Evolutionary conservation across 2,888 invertebrate genomes (phyloP), one percentile per base, ranked within the genome.

Genomic region (Machimus atricapillus): DNA sequence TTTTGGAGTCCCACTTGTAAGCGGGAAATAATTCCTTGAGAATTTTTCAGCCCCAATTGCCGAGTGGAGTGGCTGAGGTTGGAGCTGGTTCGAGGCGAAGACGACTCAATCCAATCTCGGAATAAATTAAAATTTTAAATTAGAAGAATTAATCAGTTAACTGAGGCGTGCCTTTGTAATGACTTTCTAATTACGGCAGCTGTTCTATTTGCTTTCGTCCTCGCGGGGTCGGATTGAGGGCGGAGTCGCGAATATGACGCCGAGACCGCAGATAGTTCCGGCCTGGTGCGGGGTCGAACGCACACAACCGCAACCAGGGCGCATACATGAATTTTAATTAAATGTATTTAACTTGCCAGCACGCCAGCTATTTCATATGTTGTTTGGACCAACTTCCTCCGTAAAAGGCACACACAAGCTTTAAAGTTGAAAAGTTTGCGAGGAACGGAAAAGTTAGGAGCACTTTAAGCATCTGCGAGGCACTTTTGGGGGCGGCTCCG

Each of bases 101-200:
- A 87, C 66, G 66, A 9, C 81, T 85, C 87, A 74, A 87, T 56
- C 79, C 86, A 87, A 86, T 87, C 78, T 86, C 27, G 19, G 86
- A 87, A 87, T 86, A 87, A 87, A 87, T 87, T 86, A 87, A 87
- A 87, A 87, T 86, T 87, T 87, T 73, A 87, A 87, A 87, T 87
- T 87, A 76, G 77, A 87, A 74, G 86, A 86, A 87, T 87, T 87
- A 87, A 87, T 87, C 86, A 87, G 86, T 86, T 79, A 74, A 86
- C 87, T 87, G 76, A 82, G 76, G 87, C 81, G 82, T 87, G 86
- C 78, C 27, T 87, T 87, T 87, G 87, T 87, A 87, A 87, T 87
- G 87, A 86, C 86, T 87, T 87, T 87, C 87, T 87, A 87, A 87
- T 87, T 87, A 87, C 87, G 81, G 76, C 77, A 86, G 82, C 77